These are phyloP conservation scores for Sceloporus tristichus DNA, from an alignment of 2,113 vertebrate genomes.

Conservation along the genomic window DNA sequence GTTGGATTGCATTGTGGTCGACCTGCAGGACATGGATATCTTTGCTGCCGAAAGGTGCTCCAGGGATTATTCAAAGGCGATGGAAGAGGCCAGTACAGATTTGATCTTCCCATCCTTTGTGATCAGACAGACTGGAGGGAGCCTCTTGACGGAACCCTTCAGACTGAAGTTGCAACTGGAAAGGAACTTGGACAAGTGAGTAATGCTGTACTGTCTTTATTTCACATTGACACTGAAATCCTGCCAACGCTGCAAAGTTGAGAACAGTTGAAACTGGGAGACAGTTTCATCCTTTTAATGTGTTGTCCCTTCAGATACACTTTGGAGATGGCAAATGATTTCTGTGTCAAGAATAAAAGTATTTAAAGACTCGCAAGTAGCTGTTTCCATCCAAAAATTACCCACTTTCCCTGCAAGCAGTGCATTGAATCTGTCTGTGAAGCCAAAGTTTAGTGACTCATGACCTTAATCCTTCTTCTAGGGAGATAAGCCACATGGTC, in stretches of 20 bases:
- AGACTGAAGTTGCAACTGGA: conserved; percentile 92
- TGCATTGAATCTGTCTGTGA: background rate
- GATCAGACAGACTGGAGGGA: conserved; percentile 88
- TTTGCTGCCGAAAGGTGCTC: conserved; percentile 89
- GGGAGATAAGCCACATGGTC: conserved; percentile 92
- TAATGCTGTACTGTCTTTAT: background rate
- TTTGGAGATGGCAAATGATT: no score
- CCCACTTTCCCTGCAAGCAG: background rate
- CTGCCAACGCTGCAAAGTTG: no score
- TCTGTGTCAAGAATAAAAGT: no score
- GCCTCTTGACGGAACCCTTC: conserved; percentile 91
- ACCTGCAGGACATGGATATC: conserved; percentile 97
- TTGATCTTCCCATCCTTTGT: conserved; percentile 90
- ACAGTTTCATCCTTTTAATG: background rate
- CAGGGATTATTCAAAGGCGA: conserved; percentile 71
- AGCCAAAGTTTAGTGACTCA: background rate
- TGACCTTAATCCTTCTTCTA: conserved; percentile 49
- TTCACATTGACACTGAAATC: background rate
- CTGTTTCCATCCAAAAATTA: no score
- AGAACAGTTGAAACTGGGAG: no score
- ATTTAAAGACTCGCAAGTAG: background rate
- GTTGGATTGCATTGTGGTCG: conserved; percentile 93
- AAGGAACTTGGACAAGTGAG: conserved; percentile 96
- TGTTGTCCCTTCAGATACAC: background rate
- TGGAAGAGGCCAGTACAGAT: conserved; percentile 72